Evolutionary conservation across 2,888 invertebrate genomes (phyloP).

Genomic region (Dryomyza anilis): DNA sequence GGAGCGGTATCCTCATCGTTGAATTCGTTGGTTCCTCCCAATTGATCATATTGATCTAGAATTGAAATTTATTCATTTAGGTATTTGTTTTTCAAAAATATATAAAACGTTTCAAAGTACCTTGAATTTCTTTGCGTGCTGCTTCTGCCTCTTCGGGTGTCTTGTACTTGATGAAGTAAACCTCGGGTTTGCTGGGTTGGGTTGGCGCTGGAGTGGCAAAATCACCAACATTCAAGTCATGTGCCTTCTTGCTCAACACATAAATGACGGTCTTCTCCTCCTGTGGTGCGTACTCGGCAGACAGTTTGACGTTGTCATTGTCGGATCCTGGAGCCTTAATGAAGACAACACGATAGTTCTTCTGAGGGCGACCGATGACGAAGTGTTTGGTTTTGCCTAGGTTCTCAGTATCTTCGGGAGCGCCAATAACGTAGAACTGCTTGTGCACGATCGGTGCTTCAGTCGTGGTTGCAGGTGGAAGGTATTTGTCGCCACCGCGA

Average conservation of each 20-base stretch:
- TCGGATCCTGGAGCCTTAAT: conserved; percentile 52
- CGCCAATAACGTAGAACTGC: conserved; percentile 53
- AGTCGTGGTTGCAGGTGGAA: conserved; percentile 33
- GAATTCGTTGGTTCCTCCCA: conserved; percentile 52
- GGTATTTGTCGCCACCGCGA: conserved; percentile 38
- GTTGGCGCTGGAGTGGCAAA: conserved; percentile 47
- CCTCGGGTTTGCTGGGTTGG: conserved; percentile 52
- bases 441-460: conserved; percentile 50
- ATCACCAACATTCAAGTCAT: conserved; percentile 48
- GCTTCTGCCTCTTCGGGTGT: conserved; percentile 55
- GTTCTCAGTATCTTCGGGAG: conserved; percentile 53
- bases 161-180: conserved; percentile 59
- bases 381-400: conserved; percentile 44
- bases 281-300: conserved; percentile 54
- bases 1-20: conserved; percentile 49
- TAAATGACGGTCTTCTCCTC: conserved; percentile 60
- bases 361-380: conserved; percentile 50
- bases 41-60: conserved; percentile 52
- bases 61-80: conserved; percentile 24
- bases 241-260: conserved; percentile 53
- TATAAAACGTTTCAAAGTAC: conserved; percentile 31
- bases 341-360: conserved; percentile 58
- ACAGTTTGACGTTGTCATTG: conserved; percentile 42
- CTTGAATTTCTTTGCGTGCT: conserved; percentile 56
- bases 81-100: conserved; percentile 30